Base-by-base conservation (phyloP, 1,140 invertebrate genomes). In the Metaphire vulgaris region DNA sequence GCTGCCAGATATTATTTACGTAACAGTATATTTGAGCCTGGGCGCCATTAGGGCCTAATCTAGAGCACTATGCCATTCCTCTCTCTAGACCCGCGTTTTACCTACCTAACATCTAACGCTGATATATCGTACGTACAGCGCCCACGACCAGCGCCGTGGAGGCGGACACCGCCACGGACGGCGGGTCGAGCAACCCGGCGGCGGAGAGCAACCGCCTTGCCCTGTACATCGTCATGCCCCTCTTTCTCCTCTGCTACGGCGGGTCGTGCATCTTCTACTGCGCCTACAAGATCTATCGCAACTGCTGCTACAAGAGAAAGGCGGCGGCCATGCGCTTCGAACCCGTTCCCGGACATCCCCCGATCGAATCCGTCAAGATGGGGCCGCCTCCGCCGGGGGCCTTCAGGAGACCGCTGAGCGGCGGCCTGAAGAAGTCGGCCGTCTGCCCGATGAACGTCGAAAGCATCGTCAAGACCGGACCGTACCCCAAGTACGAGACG, bases 191-290 rank as follows among this genome's bases (percentile, higher is more conserved):
- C 41, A 56, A 56, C 41, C 67, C 67, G 14, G n/a, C 67, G 21
- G 56, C 16, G 12, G 74, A 66, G 6, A 67, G 31, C 56, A 32
- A 28, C 65, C 26, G 14, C 65, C 56, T 67, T 29, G 56, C 56
- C n/a, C 74, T 74, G 29, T 66, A 67, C 65, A 56, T 74, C 26
- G 56, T 74, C 41, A 6, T 74, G 16, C 74, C 74, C 21, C 2
- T 74, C 21, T 74, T 69, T 26, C 66, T 69, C 56, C 16, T 65
- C 56, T 74, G 74, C 66, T 74, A 67, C 74, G 65, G 28, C 41
- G 65, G 74, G 21, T 74, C 74, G n/a, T 74, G 74, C 74, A 66
- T 74, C 12, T 21, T 56, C 29, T 74, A 74, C 65, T 74, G 74
- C 65, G 72, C 41, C 29, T 73, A 73, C 72, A 73, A 41, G 28